These are phyloP conservation scores for Watsonalla cultraria DNA, from an alignment of 2,888 invertebrate species.

Conservation along the genomic window DNA sequence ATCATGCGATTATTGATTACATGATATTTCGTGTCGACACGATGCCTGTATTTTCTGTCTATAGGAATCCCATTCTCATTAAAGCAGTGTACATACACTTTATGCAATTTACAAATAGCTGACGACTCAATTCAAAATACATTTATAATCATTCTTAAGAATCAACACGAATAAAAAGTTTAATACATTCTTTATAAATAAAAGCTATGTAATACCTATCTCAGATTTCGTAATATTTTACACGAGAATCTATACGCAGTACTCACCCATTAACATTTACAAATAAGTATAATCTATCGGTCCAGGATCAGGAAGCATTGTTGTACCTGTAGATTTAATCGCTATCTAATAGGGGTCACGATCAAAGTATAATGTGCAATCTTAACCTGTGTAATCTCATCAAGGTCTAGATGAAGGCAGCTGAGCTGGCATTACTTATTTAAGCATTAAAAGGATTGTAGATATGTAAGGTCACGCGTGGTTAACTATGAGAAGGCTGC, in stretches of 20 bases:
- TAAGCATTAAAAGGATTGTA: neutral
- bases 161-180: neutral
- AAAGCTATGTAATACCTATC: too few species aligned
- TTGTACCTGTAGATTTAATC: neutral
- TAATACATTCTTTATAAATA: too few species aligned
- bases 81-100: constrained; percentile 47
- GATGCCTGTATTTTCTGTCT: constrained; percentile 41
- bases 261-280: too few species aligned
- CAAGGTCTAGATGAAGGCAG: neutral
- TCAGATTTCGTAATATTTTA: too few species aligned
- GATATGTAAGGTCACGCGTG: neutral
- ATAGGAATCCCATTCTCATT: constrained; percentile 42
- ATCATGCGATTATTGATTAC: constrained; percentile 26
- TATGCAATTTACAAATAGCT: constrained; percentile 45
- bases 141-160: neutral
- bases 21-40: constrained; percentile 59
- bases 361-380: neutral
- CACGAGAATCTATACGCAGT: too few species aligned
- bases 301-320: neutral
- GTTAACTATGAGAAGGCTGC: neutral
- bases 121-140: constrained; percentile 19
- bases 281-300: too few species aligned
- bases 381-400: neutral
- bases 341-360: neutral
- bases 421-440: neutral